These are phyloP conservation scores for Lepidotrigona ventralis DNA, from an alignment of 1,140 invertebrate genomes.

Conservation along the genomic window DNA sequence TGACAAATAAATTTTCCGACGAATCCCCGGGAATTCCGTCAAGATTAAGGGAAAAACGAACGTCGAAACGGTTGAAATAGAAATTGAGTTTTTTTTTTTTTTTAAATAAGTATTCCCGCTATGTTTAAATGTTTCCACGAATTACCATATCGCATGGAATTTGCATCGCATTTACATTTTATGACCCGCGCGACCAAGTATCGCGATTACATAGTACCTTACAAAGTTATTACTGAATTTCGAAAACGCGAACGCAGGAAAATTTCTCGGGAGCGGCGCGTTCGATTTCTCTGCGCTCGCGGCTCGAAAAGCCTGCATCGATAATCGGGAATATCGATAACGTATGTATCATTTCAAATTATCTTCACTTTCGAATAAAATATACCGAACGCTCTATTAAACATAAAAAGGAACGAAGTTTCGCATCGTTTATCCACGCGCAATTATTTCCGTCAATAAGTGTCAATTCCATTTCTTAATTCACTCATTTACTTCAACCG, in stretches of 20 bases:
- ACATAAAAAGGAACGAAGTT: not conserved
- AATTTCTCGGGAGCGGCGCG: not conserved
- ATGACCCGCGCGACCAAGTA: conserved; percentile 29
- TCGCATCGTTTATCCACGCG: not conserved
- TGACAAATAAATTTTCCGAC: not conserved
- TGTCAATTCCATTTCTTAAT: not conserved
- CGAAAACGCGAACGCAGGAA: conserved; percentile 30
- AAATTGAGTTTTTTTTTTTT: conserved; percentile 39
- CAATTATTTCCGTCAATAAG: no score
- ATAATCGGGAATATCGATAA: not conserved
- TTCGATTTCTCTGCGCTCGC: not conserved
- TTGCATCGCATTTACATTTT: conserved; percentile 65
- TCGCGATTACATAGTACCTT: conserved; percentile 53
- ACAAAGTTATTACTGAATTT: conserved; percentile 58
- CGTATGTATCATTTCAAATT: not conserved
- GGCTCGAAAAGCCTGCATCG: not conserved
- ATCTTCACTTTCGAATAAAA: not conserved
- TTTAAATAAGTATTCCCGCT: conserved; percentile 46
- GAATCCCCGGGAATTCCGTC: no score
- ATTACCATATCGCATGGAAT: conserved; percentile 57
- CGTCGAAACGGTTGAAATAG: conserved; percentile 22
- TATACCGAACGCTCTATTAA: not conserved
- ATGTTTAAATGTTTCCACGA: conserved; percentile 62
- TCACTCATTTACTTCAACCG: not conserved
- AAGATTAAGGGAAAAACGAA: not conserved